Evolutionary conservation across 2,888 invertebrate genomes (phyloP), one percentile per base, ranked within the genome.

Genomic region (Ptychoptera albimana): DNA sequence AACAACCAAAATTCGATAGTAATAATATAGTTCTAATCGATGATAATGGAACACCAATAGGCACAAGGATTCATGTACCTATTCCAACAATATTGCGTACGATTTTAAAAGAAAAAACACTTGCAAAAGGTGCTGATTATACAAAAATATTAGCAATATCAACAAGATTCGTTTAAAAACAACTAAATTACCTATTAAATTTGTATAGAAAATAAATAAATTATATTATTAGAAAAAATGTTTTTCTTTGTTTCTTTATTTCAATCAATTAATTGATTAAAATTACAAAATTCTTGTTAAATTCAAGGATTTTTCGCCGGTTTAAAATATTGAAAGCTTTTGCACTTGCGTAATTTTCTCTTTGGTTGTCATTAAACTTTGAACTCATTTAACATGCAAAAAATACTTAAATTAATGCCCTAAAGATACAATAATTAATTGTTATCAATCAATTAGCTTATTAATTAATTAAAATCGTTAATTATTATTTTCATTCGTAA

Each of bases 21-120:
- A 97, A 97, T 61, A 98, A 98, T 66, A 68, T 97, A 44, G 97
- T 98, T 1, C 69, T 98, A 1, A 83, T 99, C 37, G 94, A 97
- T 57, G 93, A 97, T 56, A 85, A 76, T 57, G 97, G 96, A 13
- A 82, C 85, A 11, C 98, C 98, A 0, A 65, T 96, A 4, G 98
- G 98, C 13, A 98, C 89, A 2, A 74, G 97, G 53, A 91, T 99
- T 53, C 83, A 87, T 54, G 92, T 88, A 2, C 98, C 98, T 0
- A 82, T 99, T 49, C 98, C 98, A 1, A 85, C 89, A 3, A 73
- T 85, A 48, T 68, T 96, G 41, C 71, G 94, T 44, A 86, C 84
- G 9, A 81, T 87, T 48, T 69, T 89, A 32, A 88, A 85, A 60
- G 78, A 83, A 53, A 81, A 80, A 57, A 85, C 85, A 0, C 72